Evolutionary conservation across 2,888 invertebrate species (phyloP), one percentile per base, ranked within the genome.

Genomic region (Lasioglossum figueresi): DNA sequence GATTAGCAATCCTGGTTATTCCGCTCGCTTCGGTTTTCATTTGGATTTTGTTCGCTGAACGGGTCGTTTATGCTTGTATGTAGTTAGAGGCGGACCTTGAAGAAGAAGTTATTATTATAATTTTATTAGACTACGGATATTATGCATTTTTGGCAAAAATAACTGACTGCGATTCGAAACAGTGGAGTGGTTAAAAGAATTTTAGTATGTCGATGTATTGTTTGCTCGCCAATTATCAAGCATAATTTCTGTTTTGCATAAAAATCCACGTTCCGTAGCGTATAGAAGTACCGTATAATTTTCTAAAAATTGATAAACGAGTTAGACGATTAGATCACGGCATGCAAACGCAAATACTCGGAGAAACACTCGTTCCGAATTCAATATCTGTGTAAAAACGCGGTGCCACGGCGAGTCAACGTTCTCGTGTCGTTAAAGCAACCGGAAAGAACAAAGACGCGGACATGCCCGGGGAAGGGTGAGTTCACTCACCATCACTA

Each of bases 401-500:
- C 23, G 74, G 23, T n/a, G n/a, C 16, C 63, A 31, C 78, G 82
- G 89, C 85, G 80, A 83, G 80, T 81, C 83, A 83, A 85, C 82
- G 83, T 88, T 84, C 86, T 82, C 80, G 71, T 77, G 82, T 84
- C 87, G 85, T 87, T 85, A 87, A 88, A 87, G 80, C 81, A 82
- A 84, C 83, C 85, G 83, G 71, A 85, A 85, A 71, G 84, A 87
- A 88, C 88, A 88, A 89, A 83, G 86, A 85, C 80, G 80, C 37
- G 75, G 79, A 73, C 83, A 70, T 52, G 73, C 78, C 14, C 31
- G 79, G 37, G 77, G 71, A 68, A 82, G 84, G 89, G 88, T 88
- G 85, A 88, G 88, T 85, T 91, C 91, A 88, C 89, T 92, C 92
- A 91, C 90, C 92, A 89, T 92, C 91, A 92, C 92, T 93, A 93